Percentiles rank a stretch among this genome's conserved stretches.
Conservation (phyloP, 2,797 vertebrate genomes). For the Pipistrellus pipistrellus region DNA sequence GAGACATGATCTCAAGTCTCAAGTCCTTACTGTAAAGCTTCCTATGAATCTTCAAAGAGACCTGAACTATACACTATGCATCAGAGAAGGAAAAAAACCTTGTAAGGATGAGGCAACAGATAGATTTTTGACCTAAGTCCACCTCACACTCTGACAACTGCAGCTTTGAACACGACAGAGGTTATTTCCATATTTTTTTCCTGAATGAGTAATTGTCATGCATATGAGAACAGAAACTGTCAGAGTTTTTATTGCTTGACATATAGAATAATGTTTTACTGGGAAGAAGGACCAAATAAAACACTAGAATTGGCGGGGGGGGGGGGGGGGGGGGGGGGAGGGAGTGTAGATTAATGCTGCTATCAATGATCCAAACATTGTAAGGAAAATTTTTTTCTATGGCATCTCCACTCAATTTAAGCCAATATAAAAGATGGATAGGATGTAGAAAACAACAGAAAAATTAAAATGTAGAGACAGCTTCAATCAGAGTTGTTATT, state of each 20-base stretch:
- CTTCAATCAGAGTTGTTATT: not conserved
- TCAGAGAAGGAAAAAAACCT: not conserved
- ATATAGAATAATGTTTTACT: not conserved
- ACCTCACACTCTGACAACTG: not conserved
- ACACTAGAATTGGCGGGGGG: not conserved
- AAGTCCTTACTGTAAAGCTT: not conserved
- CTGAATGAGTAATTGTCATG: not conserved
- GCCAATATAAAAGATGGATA: not conserved
- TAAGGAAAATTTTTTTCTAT: not conserved
- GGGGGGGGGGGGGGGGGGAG: not conserved
- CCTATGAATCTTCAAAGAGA: not conserved
- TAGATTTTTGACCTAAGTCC: not conserved
- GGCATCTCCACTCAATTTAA: not conserved
- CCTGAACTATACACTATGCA: not conserved
- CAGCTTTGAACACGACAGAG: not conserved
- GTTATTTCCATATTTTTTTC: slow-evolving; percentile 6
- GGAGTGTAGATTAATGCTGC: not conserved
- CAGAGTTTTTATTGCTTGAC: not conserved
- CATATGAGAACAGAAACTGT: not conserved
- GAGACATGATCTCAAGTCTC: not conserved
- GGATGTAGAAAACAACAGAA: not conserved
- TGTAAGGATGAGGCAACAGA: not conserved
- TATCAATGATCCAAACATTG: not conserved
- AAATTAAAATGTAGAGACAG: not conserved
- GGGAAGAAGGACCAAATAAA: not conserved